phyloP scores from a whole-genome alignment of 2,888 invertebrate species.

The Diploptera punctata region DNA sequence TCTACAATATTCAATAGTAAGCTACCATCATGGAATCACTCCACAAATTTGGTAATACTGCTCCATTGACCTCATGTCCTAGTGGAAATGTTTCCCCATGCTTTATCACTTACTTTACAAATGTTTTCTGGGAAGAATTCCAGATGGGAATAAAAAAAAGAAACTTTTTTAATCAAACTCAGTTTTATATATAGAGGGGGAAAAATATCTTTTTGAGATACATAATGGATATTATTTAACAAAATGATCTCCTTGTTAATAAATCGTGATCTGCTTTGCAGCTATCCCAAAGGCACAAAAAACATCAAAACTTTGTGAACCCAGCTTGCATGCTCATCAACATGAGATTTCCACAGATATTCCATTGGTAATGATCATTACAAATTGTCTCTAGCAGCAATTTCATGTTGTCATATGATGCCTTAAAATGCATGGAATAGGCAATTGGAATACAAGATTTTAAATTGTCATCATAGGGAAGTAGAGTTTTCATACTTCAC shows the following conservation, averaged over 20 bases:
- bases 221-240: background rate
- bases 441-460: background rate
- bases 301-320: no score
- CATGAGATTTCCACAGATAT: no score
- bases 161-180: background rate
- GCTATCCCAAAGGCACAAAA: background rate
- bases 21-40: background rate
- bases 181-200: background rate
- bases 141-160: background rate
- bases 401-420: background rate
- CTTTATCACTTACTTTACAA: background rate
- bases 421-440: background rate
- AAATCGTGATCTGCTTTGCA: background rate
- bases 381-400: background rate
- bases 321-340: no score
- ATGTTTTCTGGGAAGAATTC: background rate
- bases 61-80: background rate
- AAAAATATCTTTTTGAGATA: background rate
- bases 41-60: background rate
- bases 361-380: background rate
- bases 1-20: background rate
- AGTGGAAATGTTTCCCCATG: background rate
- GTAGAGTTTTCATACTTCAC: background rate
- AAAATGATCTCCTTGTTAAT: background rate
- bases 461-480: background rate